Base-by-base conservation (phyloP, 1,140 invertebrate species). In the Pseudomyrmex dendroicus region DNA sequence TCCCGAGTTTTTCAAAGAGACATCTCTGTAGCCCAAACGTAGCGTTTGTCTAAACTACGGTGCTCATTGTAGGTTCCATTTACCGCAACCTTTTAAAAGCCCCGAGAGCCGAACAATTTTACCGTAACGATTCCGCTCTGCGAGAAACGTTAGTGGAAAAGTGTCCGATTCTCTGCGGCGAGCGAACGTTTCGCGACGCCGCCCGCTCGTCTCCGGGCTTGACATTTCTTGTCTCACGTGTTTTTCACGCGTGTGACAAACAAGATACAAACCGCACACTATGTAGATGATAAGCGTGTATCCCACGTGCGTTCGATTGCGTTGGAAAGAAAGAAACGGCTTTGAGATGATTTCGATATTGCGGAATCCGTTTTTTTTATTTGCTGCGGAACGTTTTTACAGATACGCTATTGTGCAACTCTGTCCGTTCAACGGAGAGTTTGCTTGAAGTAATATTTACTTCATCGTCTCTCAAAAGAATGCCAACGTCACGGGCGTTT, bases 1-100 rank as follows among this genome's bases (percentile, higher is more conserved):
- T 44, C 54, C 64, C 56, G 66, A 59, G 64, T 70, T 80, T 80
- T 80, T 80, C 76, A 80, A 80, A 80, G 66, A 44, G 76, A 66
- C 66, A 80, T 80, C 76, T 25, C 76, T 48, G 48, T 54, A 48
- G 54, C 54, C 76, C 44, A 80, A 80, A 80, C 66, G 66, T 80
- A 80, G 44, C 76, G 66, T 70, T 80, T 80, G 76, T 80, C 76
- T 80, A 70, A 80, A 80, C 64, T 67, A 56, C 44, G 50, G 25
- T 35, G 73, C n/a, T 78, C 64, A 48, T 52, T 68, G 64, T 59
- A 50, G 20, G 76, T 80, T 80, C 76, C 76, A 80, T 80, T 80
- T 80, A 70, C 76, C 76, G 66, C 66, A 70, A 66, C 76, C 76
- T 80, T 80, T 80, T 80, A 80, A 80, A 80, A 80, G 66, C 66